Conservation (phyloP, 2,113 vertebrate genomes). For the Lycocorax pyrrhopterus region DNA sequence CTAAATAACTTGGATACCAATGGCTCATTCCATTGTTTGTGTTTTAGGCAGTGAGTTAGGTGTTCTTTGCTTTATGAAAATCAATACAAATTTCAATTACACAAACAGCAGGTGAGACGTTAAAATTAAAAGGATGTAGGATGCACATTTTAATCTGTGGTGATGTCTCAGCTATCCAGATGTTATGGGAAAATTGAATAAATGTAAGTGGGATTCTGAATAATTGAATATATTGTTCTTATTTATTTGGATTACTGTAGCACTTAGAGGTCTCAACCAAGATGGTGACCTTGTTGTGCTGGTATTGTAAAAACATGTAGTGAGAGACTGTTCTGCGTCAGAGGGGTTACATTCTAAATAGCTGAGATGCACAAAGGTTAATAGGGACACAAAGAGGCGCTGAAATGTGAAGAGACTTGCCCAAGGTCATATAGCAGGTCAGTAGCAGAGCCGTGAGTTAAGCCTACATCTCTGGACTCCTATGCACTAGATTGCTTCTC, state of each 20-base stretch:
- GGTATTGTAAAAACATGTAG: slow-evolving; percentile 65
- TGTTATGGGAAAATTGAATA: slow-evolving; percentile 45
- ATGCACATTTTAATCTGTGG: not conserved
- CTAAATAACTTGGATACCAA: not conserved
- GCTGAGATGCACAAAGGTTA: slow-evolving; percentile 59
- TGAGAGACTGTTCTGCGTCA: slow-evolving; percentile 57
- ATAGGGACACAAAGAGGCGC: slow-evolving; percentile 65
- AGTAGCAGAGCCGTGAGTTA: slow-evolving; percentile 45
- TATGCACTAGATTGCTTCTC: slow-evolving; percentile 49
- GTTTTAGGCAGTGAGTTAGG: not conserved
- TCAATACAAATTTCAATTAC: slow-evolving; percentile 38
- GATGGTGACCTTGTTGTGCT: slow-evolving; percentile 65
- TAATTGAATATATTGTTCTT: slow-evolving; percentile 66
- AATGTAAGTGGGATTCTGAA: slow-evolving; percentile 54
- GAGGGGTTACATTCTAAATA: slow-evolving; percentile 65
- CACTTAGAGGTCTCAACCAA: slow-evolving; percentile 57
- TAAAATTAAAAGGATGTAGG: slow-evolving; percentile 22
- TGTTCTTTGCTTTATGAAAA: slow-evolving; percentile 33
- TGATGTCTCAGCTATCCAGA: slow-evolving; percentile 25
- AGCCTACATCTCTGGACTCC: slow-evolving; percentile 29
- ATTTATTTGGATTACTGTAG: slow-evolving; percentile 64
- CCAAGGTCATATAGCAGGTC: slow-evolving; percentile 65
- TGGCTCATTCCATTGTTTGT: slow-evolving; percentile 2
- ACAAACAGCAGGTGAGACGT: not conserved
- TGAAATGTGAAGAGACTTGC: slow-evolving; percentile 68